Evolutionary conservation across 92 coral and sea anemone species (phyloP), one percentile per base, ranked within the genome.

Genomic region (Parazoanthus swiftii): DNA sequence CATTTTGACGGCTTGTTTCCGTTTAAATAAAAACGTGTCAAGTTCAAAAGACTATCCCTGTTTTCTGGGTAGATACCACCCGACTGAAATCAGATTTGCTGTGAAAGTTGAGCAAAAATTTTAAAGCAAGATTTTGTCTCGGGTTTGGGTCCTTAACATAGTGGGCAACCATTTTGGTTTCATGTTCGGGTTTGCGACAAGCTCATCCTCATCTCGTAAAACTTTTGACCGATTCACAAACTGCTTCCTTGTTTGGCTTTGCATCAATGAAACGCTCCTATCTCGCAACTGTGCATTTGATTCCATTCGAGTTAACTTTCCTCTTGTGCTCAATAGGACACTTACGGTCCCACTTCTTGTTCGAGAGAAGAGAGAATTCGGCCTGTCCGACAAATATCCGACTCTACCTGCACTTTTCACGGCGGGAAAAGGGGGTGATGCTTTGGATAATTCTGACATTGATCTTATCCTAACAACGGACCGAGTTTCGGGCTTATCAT

Each of bases 131-230:
- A 74, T 43, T 15, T 43, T 82, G 29, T 82, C 44, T 26, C 67
- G 71, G 66, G 79, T 84, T 68, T 84, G 77, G 54, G 79, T 14
- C 68, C 87, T 46, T 29, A 84, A 29, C 68, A 71, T 84, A 0
- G 87, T 84, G 2, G 87, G 87, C 79, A 84, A 9, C 87, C 87
- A 84, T 71, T 73, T 84, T 33, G 87, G 87, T 51, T 84, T 84
- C 43, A 84, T 43, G 56, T 50, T 70, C 7, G 87, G 87, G 66
- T 84, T 72, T 0, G 79, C 87, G 18, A 84, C 77, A 14, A 84
- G 77, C 25, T 84, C 87, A 21, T 84, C 43, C 14, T 84, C 87
- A 70, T 84, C 87, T 70, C 68, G 67, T 25, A 84, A 70, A 11
- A 46, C 21, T 44, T 84, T 84, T 84, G 87, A 84, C 43, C 87